Percentiles rank a stretch among this genome's conserved stretches.
These are phyloP conservation scores for Florisuga fusca DNA, from an alignment of 2,797 vertebrate genomes.

Conservation along the genomic window DNA sequence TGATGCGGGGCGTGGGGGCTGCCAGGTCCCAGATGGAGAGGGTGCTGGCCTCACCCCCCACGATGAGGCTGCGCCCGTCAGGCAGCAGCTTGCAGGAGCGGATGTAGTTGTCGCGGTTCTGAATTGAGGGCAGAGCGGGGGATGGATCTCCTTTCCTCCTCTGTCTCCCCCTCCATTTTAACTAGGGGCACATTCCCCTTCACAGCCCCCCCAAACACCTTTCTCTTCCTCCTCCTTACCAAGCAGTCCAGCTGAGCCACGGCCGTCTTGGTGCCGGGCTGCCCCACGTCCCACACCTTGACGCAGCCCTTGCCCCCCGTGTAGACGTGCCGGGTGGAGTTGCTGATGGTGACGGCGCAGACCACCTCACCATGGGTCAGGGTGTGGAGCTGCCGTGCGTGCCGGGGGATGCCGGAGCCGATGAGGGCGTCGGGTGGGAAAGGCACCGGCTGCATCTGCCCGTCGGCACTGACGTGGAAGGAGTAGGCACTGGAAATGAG, in stretches of 20 bases:
- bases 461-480: slow-evolving; percentile 85
- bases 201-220: too few relatives aligned
- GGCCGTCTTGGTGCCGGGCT: slow-evolving; percentile 84
- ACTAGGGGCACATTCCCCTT: too few relatives aligned
- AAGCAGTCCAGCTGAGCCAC: slow-evolving; percentile 89
- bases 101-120: not conserved
- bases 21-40: slow-evolving; percentile 87
- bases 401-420: slow-evolving; percentile 82
- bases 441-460: slow-evolving; percentile 87
- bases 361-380: slow-evolving; percentile 85
- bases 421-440: slow-evolving; percentile 84
- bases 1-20: slow-evolving; percentile 84
- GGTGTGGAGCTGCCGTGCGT: slow-evolving; percentile 83
- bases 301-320: slow-evolving; percentile 87
- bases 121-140: not conserved
- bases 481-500: slow-evolving; percentile 80
- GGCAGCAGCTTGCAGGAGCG: slow-evolving; percentile 82
- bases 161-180: too few relatives aligned
- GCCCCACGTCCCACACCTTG: slow-evolving; percentile 92
- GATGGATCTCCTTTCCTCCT: not conserved
- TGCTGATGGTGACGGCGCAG: slow-evolving; percentile 86
- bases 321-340: slow-evolving; percentile 83
- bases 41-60: slow-evolving; percentile 85
- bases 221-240: slow-evolving; percentile 47
- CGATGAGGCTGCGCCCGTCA: slow-evolving; percentile 82